These are phyloP conservation scores for Pempheris klunzingeri DNA, from an alignment of 2,797 vertebrate genomes.

Conservation along the genomic window DNA sequence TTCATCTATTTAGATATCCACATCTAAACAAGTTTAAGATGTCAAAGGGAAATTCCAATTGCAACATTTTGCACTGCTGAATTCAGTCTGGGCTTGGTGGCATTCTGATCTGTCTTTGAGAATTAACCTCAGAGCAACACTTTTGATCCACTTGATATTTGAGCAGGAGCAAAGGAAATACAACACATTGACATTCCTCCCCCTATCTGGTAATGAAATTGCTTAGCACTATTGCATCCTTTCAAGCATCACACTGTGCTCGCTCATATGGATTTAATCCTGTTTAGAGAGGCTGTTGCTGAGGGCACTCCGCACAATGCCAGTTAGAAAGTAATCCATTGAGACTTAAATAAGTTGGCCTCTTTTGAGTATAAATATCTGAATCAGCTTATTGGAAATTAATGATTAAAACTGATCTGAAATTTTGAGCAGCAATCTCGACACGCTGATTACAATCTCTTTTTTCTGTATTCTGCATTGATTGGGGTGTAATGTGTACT, in stretches of 20 bases:
- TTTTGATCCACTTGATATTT: constrained; percentile 73
- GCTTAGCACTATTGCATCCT: constrained; percentile 77
- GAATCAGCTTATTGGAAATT: constrained; percentile 56
- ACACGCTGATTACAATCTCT: constrained; percentile 7
- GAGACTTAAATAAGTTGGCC: constrained; percentile 67
- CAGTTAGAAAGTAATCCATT: constrained; percentile 74
- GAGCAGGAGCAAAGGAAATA: constrained; percentile 63
- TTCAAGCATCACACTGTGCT: constrained; percentile 80
- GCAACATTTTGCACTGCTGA: constrained; percentile 33
- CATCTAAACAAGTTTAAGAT: constrained; percentile 7
- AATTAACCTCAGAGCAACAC: constrained; percentile 67
- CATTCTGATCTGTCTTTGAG: constrained; percentile 52
- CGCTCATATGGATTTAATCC: constrained; percentile 79
- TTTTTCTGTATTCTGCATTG: background rate
- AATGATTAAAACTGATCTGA: constrained; percentile 47
- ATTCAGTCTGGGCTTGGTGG: constrained; percentile 42
- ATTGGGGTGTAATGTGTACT: background rate
- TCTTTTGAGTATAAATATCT: constrained; percentile 57
- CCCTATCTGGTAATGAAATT: constrained; percentile 81
- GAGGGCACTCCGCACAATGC: constrained; percentile 75
- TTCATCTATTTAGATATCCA: background rate
- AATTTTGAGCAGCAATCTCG: constrained; percentile 18
- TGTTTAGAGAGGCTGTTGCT: constrained; percentile 75
- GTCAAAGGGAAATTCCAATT: constrained; percentile 20
- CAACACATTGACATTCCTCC: constrained; percentile 76